A percentile compares a stretch with the other conserved stretches of the same genome.
phyloP scores from a whole-genome alignment of 2,797 vertebrate species.

The Eleutherodactylus coqui region DNA sequence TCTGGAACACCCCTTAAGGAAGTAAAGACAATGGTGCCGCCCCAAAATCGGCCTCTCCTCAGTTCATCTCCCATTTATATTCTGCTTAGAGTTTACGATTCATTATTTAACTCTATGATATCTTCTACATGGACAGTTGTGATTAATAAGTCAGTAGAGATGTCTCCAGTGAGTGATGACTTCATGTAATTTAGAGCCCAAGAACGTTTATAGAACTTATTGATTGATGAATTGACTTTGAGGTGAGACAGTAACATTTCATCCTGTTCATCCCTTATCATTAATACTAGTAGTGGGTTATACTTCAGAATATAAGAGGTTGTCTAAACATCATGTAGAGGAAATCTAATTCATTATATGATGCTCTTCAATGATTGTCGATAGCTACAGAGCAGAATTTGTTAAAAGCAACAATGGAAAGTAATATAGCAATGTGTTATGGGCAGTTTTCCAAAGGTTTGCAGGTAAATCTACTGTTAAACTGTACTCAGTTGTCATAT shows the following conservation, averaged over 20 bases:
- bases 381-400: neutral
- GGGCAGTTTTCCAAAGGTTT: accelerated
- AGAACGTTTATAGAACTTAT: neutral
- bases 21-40: neutral
- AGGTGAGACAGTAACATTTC: neutral
- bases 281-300: neutral
- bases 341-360: neutral
- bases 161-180: neutral
- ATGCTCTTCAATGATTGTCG: neutral
- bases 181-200: neutral
- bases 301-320: neutral
- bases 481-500: neutral
- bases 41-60: neutral
- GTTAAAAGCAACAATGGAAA: neutral
- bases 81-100: neutral
- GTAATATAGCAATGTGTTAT: neutral
- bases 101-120: neutral
- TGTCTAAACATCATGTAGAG: too few relatives aligned
- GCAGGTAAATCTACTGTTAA: too few relatives aligned
- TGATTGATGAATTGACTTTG: neutral
- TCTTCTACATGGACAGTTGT: neutral
- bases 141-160: neutral
- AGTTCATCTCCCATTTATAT: neutral
- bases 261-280: neutral
- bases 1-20: too few relatives aligned